Percentiles rank a stretch among this genome's conserved stretches.
Evolutionary conservation across 2,113 vertebrate genomes (phyloP).

Genomic region (Phainopepla nitens): DNA sequence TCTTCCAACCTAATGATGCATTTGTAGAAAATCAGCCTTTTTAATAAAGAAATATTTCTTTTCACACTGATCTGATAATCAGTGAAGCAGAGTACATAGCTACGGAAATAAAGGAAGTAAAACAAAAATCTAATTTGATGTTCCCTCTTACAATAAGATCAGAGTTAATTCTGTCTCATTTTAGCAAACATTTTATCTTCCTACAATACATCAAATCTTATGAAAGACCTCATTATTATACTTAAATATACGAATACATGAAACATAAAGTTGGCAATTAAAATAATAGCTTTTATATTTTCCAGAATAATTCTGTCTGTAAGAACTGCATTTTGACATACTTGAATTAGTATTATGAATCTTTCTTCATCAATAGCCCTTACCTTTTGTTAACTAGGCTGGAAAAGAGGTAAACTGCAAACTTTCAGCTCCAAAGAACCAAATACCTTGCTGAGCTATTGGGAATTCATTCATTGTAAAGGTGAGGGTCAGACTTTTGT

Average conservation of each 20-base stretch:
- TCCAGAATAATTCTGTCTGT: background rate
- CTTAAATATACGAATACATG: background rate
- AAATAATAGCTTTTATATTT: background rate
- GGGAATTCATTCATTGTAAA: background rate
- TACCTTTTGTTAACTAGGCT: background rate
- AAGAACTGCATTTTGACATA: background rate
- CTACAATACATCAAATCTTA: background rate
- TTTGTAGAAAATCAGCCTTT: background rate
- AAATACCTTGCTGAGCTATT: background rate
- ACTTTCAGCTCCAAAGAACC: background rate
- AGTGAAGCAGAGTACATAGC: background rate
- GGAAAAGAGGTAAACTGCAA: background rate
- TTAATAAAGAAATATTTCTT: background rate
- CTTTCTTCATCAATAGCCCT: background rate
- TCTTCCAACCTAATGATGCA: background rate
- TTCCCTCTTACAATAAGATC: background rate
- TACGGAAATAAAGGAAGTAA: background rate
- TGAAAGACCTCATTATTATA: background rate
- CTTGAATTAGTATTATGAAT: background rate
- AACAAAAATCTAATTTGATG: background rate
- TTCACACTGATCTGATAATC: constrained; percentile 2
- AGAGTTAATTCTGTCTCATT: background rate
- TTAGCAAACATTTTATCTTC: background rate
- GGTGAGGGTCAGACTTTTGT: background rate
- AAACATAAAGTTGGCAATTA: background rate